Base-by-base conservation (phyloP, 2,113 vertebrate genomes). In the Hylia prasina region DNA sequence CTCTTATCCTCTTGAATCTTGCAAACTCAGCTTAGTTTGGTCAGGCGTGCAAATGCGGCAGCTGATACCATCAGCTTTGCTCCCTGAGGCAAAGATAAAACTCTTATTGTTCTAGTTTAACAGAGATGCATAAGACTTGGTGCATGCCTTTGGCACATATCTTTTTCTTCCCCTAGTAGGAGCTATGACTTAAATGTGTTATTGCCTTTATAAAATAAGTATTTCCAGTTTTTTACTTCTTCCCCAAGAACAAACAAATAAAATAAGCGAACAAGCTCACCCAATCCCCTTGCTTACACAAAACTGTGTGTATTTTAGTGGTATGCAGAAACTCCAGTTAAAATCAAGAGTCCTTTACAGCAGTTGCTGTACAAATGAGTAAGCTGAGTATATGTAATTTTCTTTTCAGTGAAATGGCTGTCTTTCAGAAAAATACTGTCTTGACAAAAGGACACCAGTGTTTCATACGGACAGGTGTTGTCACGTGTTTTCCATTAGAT, bases 21-120 rank as follows among this genome's bases (percentile, higher is more conserved):
- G 92, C 82, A 86, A 88, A 83, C 82, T 96, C 79, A 81, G 93
- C 75, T 88, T 82, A 77, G 78, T 70, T 82, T 90, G 63, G 57
- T 80, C 2, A 11, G n/a, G 42, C 5, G 1, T 80, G 90, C 82
- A 83, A 94, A 54, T 81, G 37, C 1, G 1, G 44, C 51, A 90
- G 50, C 76, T 86, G 84, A 72, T 95, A 94, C 7, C 31, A 75
- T 90, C 88, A 78, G 50, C 63, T 68, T 86, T 60, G 37, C 76
- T 87, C 76, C 82, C 79, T 39, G 72, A 87, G 88, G 93, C 85
- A 76, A 77, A 88, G 64, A 63, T 23, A 78, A 70, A 90, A 21
- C 50, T 88, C 35, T 88, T 73, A 70, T 4, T 94, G 60, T 91
- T 94, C 82, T 60, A 28, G 23, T 78, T 92, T 78, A 86, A 66